Conservation (phyloP, 2,888 invertebrate species). For the Phyllotreta striolata region DNA sequence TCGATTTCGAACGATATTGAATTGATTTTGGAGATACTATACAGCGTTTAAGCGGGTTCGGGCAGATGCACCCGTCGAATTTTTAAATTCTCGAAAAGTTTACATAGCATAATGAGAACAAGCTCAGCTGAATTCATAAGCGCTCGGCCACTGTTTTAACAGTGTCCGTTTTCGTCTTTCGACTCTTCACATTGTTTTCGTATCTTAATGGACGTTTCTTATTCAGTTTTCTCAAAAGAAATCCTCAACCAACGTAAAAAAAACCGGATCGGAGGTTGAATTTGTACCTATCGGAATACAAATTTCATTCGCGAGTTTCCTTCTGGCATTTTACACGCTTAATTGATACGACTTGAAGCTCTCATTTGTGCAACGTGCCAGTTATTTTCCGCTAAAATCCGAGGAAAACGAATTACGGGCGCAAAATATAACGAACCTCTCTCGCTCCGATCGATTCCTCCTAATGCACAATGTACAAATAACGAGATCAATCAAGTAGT, state of each 20-base stretch:
- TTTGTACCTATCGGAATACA: too few species aligned
- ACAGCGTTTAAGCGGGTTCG: background rate
- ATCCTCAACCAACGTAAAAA: too few species aligned
- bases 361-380: slow-evolving; percentile 41
- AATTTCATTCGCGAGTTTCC: too few species aligned
- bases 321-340: too few species aligned
- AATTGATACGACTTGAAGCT: too few species aligned
- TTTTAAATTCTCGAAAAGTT: slow-evolving; percentile 22
- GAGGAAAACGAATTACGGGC: slow-evolving; percentile 47
- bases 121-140: slow-evolving; percentile 24
- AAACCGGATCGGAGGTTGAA: too few species aligned
- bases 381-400: slow-evolving; percentile 42
- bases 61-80: slow-evolving; percentile 13
- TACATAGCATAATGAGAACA: slow-evolving; percentile 19
- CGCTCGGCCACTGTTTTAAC: slow-evolving; percentile 18
- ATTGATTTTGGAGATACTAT: too few species aligned
- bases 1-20: too few species aligned
- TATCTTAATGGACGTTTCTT: slow-evolving; percentile 10
- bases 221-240: background rate
- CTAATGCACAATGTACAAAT: slow-evolving; percentile 47
- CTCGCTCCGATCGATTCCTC: slow-evolving; percentile 42
- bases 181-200: slow-evolving; percentile 5
- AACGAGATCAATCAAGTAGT: slow-evolving; percentile 51
- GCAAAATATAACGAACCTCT: slow-evolving; percentile 49
- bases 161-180: slow-evolving; percentile 14